Percentiles rank a stretch among this genome's conserved stretches.
These are phyloP conservation scores for Neogale vison DNA, from an alignment of 2,113 vertebrate genomes.

Conservation along the genomic window DNA sequence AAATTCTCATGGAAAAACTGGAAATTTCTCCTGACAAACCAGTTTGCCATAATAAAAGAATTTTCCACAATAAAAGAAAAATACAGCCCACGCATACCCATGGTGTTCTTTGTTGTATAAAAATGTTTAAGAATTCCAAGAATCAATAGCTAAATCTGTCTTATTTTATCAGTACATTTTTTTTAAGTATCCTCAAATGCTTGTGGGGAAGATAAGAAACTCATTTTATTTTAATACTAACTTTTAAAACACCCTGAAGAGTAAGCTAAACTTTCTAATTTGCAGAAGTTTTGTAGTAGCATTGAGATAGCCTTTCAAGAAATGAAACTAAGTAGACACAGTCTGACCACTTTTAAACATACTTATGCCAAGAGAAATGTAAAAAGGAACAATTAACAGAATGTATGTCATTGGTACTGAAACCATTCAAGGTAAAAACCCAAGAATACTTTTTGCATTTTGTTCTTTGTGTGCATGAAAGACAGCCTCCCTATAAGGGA, in stretches of 20 bases:
- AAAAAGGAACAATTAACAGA: background rate
- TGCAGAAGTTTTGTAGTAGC: background rate
- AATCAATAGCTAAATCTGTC: background rate
- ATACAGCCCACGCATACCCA: background rate
- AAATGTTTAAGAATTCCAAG: background rate
- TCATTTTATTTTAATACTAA: background rate
- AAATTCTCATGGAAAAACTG: background rate
- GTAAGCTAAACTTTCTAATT: background rate
- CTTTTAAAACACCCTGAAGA: conserved; percentile 10
- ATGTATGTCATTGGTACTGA: background rate
- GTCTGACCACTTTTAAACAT: background rate
- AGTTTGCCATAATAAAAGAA: background rate
- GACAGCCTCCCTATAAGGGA: background rate
- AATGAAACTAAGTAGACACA: background rate
- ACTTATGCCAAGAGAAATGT: background rate
- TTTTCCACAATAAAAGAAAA: background rate
- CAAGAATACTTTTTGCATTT: background rate
- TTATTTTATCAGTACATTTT: background rate
- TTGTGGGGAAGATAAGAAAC: background rate
- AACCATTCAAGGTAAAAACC: conserved; percentile 28
- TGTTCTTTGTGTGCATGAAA: conserved; percentile 43
- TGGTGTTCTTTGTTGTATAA: background rate
- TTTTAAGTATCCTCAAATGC: background rate
- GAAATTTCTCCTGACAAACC: background rate
- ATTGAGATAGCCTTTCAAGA: conserved; percentile 3